Evolutionary conservation across 2,797 vertebrate species (phyloP).

Genomic region (Phrynocephalus forsythii): DNA sequence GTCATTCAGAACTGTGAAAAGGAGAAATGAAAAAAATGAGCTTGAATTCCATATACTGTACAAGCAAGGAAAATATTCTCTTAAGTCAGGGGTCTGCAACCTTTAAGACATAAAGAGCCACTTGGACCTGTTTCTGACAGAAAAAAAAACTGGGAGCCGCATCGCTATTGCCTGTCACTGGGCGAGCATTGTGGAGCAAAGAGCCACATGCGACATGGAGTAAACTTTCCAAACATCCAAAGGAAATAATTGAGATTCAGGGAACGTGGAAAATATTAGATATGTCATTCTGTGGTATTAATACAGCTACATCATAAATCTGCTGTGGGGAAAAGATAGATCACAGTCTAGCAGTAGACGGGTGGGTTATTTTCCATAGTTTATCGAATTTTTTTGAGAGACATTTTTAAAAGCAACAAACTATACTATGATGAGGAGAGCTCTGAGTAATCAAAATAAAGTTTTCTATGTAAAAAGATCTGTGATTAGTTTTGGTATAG

Average conservation of each 20-base stretch:
- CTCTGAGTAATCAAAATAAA: neutral
- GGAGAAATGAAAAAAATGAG: neutral
- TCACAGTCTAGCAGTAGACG: neutral
- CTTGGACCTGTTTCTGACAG: no score
- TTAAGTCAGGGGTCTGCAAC: no score
- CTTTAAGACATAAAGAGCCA: no score
- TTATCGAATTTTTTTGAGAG: neutral
- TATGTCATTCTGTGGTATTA: neutral
- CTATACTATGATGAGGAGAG: neutral
- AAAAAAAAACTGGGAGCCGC: no score
- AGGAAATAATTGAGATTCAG: neutral
- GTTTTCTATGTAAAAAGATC: neutral
- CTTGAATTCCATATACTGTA: neutral
- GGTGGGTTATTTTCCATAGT: neutral
- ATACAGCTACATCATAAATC: neutral
- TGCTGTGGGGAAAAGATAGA: neutral
- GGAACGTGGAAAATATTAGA: neutral
- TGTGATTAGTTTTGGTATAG: neutral
- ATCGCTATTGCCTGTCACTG: no score
- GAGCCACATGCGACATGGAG: no score
- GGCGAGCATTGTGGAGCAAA: no score
- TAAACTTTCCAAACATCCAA: neutral
- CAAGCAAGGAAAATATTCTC: neutral
- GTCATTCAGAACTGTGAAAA: neutral
- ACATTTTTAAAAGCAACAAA: neutral